These are phyloP conservation scores for Drosophila watanabei DNA, from an alignment of 1,140 invertebrate species.

Conservation along the genomic window DNA sequence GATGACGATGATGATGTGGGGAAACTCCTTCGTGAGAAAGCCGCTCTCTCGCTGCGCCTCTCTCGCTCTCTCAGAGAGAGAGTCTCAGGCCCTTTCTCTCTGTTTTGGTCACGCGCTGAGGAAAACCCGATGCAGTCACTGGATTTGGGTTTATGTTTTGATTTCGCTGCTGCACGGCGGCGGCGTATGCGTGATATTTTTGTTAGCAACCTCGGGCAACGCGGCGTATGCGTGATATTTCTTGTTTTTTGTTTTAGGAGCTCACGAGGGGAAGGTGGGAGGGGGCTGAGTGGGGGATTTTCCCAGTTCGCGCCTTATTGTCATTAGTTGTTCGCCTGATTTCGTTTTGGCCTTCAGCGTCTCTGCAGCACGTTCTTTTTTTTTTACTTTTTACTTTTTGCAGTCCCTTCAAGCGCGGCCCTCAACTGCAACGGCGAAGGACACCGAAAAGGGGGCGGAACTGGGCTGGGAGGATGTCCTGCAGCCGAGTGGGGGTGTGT, in stretches of 20 bases:
- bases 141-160: constrained; percentile 78
- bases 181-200: constrained; percentile 77
- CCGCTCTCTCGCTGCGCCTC: constrained; percentile 9
- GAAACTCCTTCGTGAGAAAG: constrained; percentile 71
- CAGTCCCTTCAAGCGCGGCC: constrained; percentile 48
- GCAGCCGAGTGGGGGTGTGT: constrained; percentile 6
- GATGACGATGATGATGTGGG: constrained; percentile 42
- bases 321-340: constrained; percentile 53
- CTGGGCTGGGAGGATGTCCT: constrained; percentile 17
- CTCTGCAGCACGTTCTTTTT: constrained; percentile 45
- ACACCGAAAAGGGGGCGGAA: constrained; percentile 30
- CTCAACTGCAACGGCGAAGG: constrained; percentile 61
- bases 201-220: constrained; percentile 39
- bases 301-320: constrained; percentile 66
- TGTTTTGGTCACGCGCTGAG: constrained; percentile 72
- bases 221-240: constrained; percentile 73
- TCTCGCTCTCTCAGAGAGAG: constrained; percentile 4
- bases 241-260: background rate
- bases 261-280: background rate
- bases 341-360: constrained; percentile 60
- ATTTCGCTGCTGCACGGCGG: constrained; percentile 65
- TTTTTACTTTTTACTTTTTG: constrained; percentile 10
- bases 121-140: constrained; percentile 61
- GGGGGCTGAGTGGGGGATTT: constrained; percentile 11
- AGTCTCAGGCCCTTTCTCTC: constrained; percentile 5